Conservation (phyloP, 1,140 invertebrate species). For the Eurosta solidaginis region DNA sequence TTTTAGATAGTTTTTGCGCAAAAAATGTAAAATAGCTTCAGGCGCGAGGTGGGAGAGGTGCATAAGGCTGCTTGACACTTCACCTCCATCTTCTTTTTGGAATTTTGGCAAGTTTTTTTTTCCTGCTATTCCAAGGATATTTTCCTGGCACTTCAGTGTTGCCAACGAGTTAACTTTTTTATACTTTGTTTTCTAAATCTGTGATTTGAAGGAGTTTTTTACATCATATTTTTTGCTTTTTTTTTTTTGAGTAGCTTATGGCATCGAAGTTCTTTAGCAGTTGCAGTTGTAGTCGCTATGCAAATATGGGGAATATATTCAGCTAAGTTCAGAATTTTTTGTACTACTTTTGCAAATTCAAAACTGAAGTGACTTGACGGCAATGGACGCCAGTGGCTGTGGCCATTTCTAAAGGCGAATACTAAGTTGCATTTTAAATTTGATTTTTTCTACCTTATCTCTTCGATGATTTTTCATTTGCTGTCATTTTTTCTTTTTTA, state of each 20-base stretch:
- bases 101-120: constrained; percentile 21
- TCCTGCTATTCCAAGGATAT: neutral
- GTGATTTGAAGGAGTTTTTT: neutral
- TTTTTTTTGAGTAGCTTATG: neutral
- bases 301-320: neutral
- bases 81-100: neutral
- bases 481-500: neutral
- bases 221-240: neutral
- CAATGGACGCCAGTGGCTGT: constrained; percentile 1
- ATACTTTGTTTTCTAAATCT: neutral
- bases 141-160: neutral
- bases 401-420: constrained; percentile 23
- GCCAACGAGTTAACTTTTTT: neutral
- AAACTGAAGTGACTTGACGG: neutral
- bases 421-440: constrained; percentile 25
- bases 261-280: neutral
- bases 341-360: neutral
- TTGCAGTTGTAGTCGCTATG: neutral
- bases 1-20: no score
- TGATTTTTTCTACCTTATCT: constrained; percentile 24
- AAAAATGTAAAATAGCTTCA: no score
- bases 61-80: no score
- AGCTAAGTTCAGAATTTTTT: neutral
- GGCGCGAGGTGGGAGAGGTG: no score
- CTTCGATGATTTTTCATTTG: constrained; percentile 12